Evolutionary conservation across 2,113 vertebrate species (phyloP).

Genomic region (Hylia prasina): DNA sequence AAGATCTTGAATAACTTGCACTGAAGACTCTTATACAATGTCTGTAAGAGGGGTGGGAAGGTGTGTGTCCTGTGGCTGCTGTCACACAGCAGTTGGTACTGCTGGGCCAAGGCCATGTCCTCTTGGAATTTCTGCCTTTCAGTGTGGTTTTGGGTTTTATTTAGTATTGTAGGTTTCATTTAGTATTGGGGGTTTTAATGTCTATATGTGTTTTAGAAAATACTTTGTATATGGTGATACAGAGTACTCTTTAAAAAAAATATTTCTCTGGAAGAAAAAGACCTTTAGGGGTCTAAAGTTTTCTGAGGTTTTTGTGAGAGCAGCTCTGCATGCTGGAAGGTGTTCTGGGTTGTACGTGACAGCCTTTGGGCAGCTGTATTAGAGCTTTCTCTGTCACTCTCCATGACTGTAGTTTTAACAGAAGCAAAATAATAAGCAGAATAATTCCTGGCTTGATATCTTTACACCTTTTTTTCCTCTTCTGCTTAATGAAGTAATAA

Average conservation of each 20-base stretch:
- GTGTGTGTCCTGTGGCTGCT: neutral
- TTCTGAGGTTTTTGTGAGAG: neutral
- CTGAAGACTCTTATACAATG: accelerated
- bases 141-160: neutral
- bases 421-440: neutral
- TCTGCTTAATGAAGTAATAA: neutral
- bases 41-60: neutral
- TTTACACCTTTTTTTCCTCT: neutral
- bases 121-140: neutral
- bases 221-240: accelerated
- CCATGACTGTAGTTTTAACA: neutral
- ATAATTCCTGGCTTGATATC: neutral
- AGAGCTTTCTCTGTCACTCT: neutral
- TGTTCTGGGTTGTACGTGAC: neutral
- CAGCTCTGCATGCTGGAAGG: neutral
- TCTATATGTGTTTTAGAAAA: neutral
- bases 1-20: neutral
- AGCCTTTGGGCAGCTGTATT: neutral
- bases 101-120: neutral
- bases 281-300: neutral
- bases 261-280: neutral
- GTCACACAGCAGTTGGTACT: neutral
- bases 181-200: neutral
- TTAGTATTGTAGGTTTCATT: neutral
- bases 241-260: neutral